These are phyloP conservation scores for Ephydatia muelleri DNA, from an alignment of 37 sponge, comb jelly and placozoan genomes.

Conservation along the genomic window DNA sequence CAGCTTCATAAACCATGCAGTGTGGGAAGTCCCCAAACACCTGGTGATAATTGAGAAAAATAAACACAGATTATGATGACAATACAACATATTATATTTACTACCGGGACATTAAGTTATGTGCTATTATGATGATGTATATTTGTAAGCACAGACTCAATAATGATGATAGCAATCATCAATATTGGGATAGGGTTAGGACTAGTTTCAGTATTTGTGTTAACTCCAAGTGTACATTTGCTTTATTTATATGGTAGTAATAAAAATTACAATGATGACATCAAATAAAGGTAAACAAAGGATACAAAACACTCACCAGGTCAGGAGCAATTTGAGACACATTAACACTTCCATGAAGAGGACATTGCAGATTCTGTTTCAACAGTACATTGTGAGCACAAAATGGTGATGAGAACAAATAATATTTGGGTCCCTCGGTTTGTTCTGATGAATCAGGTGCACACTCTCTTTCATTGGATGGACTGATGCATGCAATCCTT, in stretches of 20 bases:
- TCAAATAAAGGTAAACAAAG: neutral
- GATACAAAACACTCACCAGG: slow-evolving; percentile 44
- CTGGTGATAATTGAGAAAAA: too few species aligned
- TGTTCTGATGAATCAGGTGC: too few species aligned
- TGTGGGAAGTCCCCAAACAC: slow-evolving; percentile 56
- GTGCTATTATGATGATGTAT: too few species aligned
- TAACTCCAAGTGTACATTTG: too few species aligned
- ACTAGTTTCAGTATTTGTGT: too few species aligned
- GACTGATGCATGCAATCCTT: neutral
- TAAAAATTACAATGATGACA: neutral
- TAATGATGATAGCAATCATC: too few species aligned
- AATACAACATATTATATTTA: too few species aligned
- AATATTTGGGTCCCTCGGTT: neutral
- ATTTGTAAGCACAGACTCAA: too few species aligned
- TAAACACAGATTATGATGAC: neutral
- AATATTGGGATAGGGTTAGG: too few species aligned
- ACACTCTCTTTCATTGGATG: too few species aligned
- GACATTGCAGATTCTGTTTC: slow-evolving; percentile 27
- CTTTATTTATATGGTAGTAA: too few species aligned
- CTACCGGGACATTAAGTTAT: too few species aligned
- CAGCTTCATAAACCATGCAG: slow-evolving; percentile 22
- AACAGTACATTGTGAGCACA: slow-evolving; percentile 4
- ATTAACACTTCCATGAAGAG: slow-evolving; percentile 37
- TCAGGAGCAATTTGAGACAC: slow-evolving; percentile 71
- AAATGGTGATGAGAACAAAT: slow-evolving; percentile 45